These are phyloP conservation scores for Falco columbarius DNA, from an alignment of 2,797 vertebrate species.

Conservation along the genomic window DNA sequence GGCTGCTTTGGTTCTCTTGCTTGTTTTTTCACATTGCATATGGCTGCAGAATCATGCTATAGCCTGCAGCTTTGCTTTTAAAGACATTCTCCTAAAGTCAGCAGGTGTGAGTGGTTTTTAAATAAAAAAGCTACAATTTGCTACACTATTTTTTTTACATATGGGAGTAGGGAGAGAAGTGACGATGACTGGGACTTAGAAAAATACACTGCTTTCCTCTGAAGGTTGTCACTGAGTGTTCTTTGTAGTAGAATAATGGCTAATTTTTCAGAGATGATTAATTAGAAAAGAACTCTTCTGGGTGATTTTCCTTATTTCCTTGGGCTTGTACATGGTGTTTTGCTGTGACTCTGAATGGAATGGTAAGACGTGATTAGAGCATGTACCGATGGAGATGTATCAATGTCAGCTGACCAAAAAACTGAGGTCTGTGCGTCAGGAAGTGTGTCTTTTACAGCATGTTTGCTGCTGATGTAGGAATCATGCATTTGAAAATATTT, in stretches of 20 bases:
- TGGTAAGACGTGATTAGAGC: background rate
- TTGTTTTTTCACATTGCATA: background rate
- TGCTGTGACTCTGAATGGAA: background rate
- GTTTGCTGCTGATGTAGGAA: background rate
- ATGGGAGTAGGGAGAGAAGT: background rate
- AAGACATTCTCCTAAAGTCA: background rate
- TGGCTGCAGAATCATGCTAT: background rate
- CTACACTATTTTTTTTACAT: background rate
- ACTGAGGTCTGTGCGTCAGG: background rate
- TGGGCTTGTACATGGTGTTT: background rate
- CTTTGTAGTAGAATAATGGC: background rate
- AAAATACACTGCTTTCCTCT: background rate
- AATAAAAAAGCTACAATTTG: background rate
- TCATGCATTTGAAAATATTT: background rate
- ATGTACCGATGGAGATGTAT: background rate
- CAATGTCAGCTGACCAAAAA: background rate
- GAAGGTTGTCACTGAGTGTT: background rate
- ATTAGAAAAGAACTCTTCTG: background rate
- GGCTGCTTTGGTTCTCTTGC: background rate
- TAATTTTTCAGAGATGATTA: background rate
- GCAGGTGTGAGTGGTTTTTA: background rate
- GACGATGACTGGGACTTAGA: background rate
- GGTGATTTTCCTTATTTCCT: constrained; percentile 1
- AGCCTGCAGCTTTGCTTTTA: background rate
- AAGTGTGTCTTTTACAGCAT: background rate